phyloP scores from a whole-genome alignment of 2,888 invertebrate species.

The Sarcophaga variegata region DNA sequence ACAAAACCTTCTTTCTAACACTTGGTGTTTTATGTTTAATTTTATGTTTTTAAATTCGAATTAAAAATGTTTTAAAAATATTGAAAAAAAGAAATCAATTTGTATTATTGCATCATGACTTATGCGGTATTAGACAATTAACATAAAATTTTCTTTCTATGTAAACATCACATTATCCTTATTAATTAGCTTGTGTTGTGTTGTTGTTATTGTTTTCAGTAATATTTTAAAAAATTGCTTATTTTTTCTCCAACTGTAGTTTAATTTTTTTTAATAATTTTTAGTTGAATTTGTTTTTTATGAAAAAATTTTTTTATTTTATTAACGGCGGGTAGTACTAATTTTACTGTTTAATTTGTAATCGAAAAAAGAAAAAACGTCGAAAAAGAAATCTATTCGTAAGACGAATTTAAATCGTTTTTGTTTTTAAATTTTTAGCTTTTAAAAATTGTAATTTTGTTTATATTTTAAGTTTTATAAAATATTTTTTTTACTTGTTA shows the following conservation, averaged over 20 bases:
- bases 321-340: slow-evolving; percentile 68
- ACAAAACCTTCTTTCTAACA: no score
- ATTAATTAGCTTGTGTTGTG: neutral
- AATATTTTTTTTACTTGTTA: slow-evolving; percentile 48
- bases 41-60: no score
- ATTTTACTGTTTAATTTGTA: slow-evolving; percentile 53
- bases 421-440: neutral
- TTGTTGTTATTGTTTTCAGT: slow-evolving; percentile 14
- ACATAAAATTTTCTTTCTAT: slow-evolving; percentile 22
- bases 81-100: no score
- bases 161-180: slow-evolving; percentile 40
- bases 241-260: slow-evolving; percentile 19
- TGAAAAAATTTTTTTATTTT: slow-evolving; percentile 18
- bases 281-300: slow-evolving; percentile 22
- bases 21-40: no score
- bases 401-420: slow-evolving; percentile 17
- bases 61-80: no score
- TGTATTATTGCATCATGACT: no score
- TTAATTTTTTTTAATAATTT: slow-evolving; percentile 33
- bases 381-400: slow-evolving; percentile 8
- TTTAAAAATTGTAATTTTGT: slow-evolving; percentile 37
- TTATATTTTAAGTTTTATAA: slow-evolving; percentile 44
- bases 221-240: slow-evolving; percentile 49
- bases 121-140: neutral
- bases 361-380: neutral